Percentiles rank a stretch among this genome's conserved stretches.
phyloP scores from a whole-genome alignment of 64 coral and sea anemone genomes.

The Catalaphyllia jardinei region DNA sequence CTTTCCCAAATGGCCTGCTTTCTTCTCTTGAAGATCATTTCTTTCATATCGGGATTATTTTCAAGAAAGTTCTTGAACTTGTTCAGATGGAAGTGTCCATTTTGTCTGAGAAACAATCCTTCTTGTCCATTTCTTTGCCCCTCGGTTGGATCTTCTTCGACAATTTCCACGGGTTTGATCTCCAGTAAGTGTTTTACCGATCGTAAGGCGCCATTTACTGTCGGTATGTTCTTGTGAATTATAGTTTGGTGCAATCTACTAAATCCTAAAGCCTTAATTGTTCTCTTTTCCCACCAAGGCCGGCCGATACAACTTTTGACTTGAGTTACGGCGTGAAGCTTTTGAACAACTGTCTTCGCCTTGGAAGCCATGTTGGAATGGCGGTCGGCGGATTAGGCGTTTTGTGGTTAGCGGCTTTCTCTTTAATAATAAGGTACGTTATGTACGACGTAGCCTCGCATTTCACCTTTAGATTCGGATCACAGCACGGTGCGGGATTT shows the following conservation, averaged over 20 bases:
- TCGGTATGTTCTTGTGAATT: conserved; percentile 88
- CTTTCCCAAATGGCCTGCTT: conserved; percentile 30
- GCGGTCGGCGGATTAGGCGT: too few relatives aligned
- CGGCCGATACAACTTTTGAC: conserved; percentile 85
- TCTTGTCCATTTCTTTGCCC: conserved; percentile 41
- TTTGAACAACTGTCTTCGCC: conserved; percentile 42
- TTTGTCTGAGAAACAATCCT: conserved; percentile 72
- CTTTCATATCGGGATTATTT: conserved; percentile 54
- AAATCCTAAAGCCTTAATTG: conserved; percentile 89
- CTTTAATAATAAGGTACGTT: neutral
- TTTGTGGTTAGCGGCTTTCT: neutral
- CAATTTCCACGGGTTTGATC: conserved; percentile 69
- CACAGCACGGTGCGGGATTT: too few relatives aligned
- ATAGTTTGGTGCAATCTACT: conserved; percentile 89
- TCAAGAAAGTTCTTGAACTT: conserved; percentile 71
- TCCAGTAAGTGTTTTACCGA: conserved; percentile 94
- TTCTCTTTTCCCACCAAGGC: conserved; percentile 98
- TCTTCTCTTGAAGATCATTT: neutral
- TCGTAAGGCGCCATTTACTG: conserved; percentile 85
- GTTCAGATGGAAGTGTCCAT: conserved; percentile 83
- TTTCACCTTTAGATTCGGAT: too few relatives aligned
- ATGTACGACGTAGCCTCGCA: neutral
- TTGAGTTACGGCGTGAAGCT: conserved; percentile 89
- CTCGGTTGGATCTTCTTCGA: conserved; percentile 2
- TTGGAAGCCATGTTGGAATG: conserved; percentile 78